A percentile compares a stretch with the other conserved stretches of the same genome.
Conservation (phyloP, 2,888 invertebrate species). For the Sphaeridia pumilis region DNA sequence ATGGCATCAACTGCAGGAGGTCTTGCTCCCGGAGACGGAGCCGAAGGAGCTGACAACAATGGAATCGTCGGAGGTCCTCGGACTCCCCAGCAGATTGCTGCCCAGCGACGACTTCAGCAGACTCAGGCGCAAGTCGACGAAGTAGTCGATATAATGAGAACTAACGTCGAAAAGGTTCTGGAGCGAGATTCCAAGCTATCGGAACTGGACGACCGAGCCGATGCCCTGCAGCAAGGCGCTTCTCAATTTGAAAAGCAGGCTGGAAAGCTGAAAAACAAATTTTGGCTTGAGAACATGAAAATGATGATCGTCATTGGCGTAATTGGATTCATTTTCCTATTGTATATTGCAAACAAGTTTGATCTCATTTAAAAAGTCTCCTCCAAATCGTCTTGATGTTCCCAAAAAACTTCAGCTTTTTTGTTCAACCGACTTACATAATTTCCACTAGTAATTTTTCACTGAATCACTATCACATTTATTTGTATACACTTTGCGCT, state of each 20-base stretch:
- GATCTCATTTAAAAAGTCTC: slow-evolving; percentile 12
- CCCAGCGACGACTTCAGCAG: slow-evolving; percentile 69
- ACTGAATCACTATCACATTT: too few relatives aligned
- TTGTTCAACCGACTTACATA: too few relatives aligned
- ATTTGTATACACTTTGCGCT: too few relatives aligned
- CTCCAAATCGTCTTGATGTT: too few relatives aligned
- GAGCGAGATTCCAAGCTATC: slow-evolving; percentile 91
- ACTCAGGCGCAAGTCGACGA: slow-evolving; percentile 74
- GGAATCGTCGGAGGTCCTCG: slow-evolving; percentile 76
- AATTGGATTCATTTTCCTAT: slow-evolving; percentile 39
- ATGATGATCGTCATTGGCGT: slow-evolving; percentile 42
- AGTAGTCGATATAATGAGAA: slow-evolving; percentile 90
- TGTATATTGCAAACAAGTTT: slow-evolving; percentile 13
- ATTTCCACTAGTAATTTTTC: too few relatives aligned
- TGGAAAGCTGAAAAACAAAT: slow-evolving; percentile 90
- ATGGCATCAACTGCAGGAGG: slow-evolving; percentile 10
- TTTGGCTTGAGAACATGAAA: slow-evolving; percentile 95
- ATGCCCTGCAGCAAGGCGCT: slow-evolving; percentile 85
- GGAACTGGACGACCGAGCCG: slow-evolving; percentile 89
- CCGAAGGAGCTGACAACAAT: slow-evolving; percentile 42
- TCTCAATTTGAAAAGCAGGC: slow-evolving; percentile 96
- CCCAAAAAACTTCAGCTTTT: too few relatives aligned
- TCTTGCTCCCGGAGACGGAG: slow-evolving; percentile 11
- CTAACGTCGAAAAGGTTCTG: slow-evolving; percentile 90
- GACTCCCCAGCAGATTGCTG: slow-evolving; percentile 71